These are phyloP conservation scores for Drosophila subobscura DNA, from an alignment of 1,140 invertebrate species.

Conservation along the genomic window DNA sequence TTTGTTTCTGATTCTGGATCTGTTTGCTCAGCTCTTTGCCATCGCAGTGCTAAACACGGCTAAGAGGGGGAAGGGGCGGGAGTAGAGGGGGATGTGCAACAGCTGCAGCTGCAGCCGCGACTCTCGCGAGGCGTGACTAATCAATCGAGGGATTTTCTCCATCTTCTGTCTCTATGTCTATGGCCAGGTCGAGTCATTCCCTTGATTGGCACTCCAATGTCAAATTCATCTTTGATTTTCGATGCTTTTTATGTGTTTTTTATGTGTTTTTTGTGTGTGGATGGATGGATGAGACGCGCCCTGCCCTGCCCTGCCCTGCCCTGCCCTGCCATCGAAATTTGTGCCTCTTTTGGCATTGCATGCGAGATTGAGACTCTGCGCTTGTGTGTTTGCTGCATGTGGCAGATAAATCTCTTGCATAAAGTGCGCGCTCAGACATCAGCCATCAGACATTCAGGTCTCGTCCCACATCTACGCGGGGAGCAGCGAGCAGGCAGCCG, in stretches of 20 bases:
- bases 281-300: constrained; percentile 30
- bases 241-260: not conserved
- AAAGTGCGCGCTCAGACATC: constrained; percentile 51
- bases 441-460: constrained; percentile 40
- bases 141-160: constrained; percentile 16
- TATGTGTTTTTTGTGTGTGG: constrained; percentile 23
- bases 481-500: too few relatives aligned
- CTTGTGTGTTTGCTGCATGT: not conserved
- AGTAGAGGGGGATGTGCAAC: constrained; percentile 29
- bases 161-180: constrained; percentile 15
- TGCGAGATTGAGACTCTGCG: constrained; percentile 27
- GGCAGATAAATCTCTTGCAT: constrained; percentile 56
- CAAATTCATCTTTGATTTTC: constrained; percentile 35
- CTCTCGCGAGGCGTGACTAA: constrained; percentile 52
- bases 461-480: constrained; percentile 6
- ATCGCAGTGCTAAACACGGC: constrained; percentile 43
- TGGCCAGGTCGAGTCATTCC: constrained; percentile 15
- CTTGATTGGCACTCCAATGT: constrained; percentile 52
- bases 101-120: constrained; percentile 22
- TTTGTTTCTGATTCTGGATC: constrained; percentile 24
- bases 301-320: not conserved
- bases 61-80: too few relatives aligned
- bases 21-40: constrained; percentile 50
- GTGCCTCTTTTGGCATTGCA: constrained; percentile 47
- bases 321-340: not conserved